Evolutionary conservation across 2,797 vertebrate genomes (phyloP).

Genomic region (Peromyscus eremicus): DNA sequence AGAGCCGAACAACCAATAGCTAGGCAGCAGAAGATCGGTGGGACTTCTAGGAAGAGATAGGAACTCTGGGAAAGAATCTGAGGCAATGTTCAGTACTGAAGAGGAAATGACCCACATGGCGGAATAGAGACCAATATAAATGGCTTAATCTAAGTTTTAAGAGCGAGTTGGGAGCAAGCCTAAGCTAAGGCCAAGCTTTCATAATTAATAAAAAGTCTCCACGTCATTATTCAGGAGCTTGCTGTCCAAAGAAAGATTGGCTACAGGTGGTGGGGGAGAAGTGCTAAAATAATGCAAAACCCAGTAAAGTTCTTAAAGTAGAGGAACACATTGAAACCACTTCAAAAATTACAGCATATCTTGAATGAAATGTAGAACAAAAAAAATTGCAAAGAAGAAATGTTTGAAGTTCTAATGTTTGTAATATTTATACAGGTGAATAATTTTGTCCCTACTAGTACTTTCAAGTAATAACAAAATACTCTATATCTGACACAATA

Average conservation of each 20-base stretch:
- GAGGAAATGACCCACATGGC: not conserved
- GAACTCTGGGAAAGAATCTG: not conserved
- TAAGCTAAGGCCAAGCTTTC: not conserved
- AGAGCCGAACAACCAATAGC: not conserved
- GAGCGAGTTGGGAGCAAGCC: not conserved
- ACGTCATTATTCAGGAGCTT: not conserved
- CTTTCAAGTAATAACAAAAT: not conserved
- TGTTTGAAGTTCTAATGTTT: not conserved
- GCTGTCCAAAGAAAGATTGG: not conserved
- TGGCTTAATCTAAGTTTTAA: not conserved
- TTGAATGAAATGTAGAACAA: not conserved
- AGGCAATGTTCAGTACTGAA: not conserved
- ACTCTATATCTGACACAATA: not conserved
- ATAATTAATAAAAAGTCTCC: not conserved
- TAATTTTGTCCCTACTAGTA: not conserved
- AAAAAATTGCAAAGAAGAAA: not conserved
- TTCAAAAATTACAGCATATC: not conserved
- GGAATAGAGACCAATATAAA: not conserved
- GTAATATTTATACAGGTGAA: not conserved
- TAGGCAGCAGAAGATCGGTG: not conserved
- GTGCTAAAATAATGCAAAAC: not conserved
- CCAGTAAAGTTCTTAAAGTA: not conserved
- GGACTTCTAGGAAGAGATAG: not conserved
- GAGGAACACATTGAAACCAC: not conserved
- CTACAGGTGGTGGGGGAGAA: not conserved